Evolutionary conservation across 1,140 invertebrate genomes (phyloP), one percentile per base, ranked within the genome.

Genomic region (Limonius californicus): DNA sequence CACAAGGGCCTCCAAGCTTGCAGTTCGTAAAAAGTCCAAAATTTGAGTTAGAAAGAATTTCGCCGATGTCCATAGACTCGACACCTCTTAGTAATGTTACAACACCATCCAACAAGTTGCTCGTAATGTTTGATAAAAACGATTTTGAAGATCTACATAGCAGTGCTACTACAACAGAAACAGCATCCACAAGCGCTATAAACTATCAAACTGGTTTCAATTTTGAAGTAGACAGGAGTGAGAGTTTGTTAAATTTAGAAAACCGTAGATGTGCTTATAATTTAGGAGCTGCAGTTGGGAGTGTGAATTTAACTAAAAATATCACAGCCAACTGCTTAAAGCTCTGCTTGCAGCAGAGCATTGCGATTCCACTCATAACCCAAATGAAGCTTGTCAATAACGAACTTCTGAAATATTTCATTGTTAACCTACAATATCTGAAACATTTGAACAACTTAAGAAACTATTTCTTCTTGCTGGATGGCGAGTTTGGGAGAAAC

Each of bases 391-490:
- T 90, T 4, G 81, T 88, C 0, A 88, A 88, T 59, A 85, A 85
- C 56, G 88, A 88, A 9, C 82, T 89, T 14, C 76, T 91, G 32
- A 87, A 86, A 53, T 84, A 87, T 68, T 84, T 88, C 59, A 74
- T 90, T 0, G 77, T 85, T 0, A 84, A 90, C 57, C 76, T 85
- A 8, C 80, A 85, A 42, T 81, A 88, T 65, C 80, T 89, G 11
- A 81, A 84, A 9, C 88, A 91, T 74, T 77, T 91, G 15, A 83
- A 83, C 14, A 87, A 84, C 71, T 70, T 91, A 0, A 80, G 87
- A 8, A 85, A 87, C 68, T 90, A 87, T 57, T 90, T 88, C 71
- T 90, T 91, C 63, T 68, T 91, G 7, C 77, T 90, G 72, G 88
- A 91, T 66, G 89, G 89, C 0, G 87, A 90, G 71, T 91, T 90